A percentile compares a stretch with the other conserved stretches of the same genome.
These are phyloP conservation scores for Lucinisca nassula DNA, from an alignment of 2,888 invertebrate species.

Conservation along the genomic window DNA sequence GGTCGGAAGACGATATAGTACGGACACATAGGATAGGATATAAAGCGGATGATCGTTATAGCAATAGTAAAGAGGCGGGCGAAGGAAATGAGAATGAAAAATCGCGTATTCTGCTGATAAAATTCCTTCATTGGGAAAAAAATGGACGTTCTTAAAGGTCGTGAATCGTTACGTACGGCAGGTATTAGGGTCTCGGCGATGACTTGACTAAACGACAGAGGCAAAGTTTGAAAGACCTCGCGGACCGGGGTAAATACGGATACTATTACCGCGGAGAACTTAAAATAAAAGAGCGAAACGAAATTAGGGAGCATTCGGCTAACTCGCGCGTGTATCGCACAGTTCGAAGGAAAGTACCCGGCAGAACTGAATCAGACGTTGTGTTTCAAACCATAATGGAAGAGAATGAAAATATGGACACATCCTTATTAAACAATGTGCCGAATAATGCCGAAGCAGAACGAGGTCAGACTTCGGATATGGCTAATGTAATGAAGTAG, in stretches of 20 bases:
- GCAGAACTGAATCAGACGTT: neutral
- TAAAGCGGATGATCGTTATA: neutral
- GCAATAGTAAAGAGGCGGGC: too few species aligned
- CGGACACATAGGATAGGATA: neutral
- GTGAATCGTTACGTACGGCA: neutral
- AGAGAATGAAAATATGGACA: neutral
- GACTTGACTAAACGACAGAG: neutral
- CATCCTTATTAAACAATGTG: too few species aligned
- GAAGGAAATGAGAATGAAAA: too few species aligned
- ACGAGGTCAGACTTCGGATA: too few species aligned
- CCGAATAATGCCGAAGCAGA: too few species aligned
- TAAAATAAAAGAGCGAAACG: neutral
- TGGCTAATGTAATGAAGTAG: too few species aligned
- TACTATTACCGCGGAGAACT: neutral
- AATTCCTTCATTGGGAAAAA: too few species aligned
- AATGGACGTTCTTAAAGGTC: neutral
- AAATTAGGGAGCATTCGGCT: neutral
- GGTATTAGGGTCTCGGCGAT: slow-evolving; percentile 4
- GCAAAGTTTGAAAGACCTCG: neutral
- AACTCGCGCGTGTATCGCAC: neutral
- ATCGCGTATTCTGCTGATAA: too few species aligned
- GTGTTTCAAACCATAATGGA: too few species aligned
- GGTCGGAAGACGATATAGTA: neutral
- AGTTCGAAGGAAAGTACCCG: neutral
- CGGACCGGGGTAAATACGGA: neutral